phyloP scores from a whole-genome alignment of 2,888 invertebrate species.

The Tetheella fluctuosa region DNA sequence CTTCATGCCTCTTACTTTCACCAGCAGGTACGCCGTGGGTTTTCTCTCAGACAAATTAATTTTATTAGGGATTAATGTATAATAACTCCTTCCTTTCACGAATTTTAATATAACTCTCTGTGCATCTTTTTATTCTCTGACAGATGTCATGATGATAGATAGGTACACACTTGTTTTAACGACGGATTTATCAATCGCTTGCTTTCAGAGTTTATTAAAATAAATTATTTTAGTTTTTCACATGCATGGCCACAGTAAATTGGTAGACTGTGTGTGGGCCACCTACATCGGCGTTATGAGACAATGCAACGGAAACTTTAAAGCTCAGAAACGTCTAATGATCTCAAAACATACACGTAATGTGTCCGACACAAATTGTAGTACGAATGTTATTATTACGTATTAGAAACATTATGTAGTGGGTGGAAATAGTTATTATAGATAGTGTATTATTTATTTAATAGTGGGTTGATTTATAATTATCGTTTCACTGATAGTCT shows the following conservation, averaged over 20 bases:
- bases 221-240: neutral
- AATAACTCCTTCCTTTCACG: neutral
- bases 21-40: neutral
- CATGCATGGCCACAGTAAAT: constrained; percentile 36
- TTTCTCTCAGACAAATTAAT: neutral
- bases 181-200: too few relatives aligned
- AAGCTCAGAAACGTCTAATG: constrained; percentile 11
- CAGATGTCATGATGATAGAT: too few relatives aligned
- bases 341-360: neutral
- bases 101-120: too few relatives aligned
- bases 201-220: too few relatives aligned
- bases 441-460: neutral
- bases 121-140: too few relatives aligned
- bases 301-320: constrained; percentile 12
- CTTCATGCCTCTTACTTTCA: neutral
- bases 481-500: neutral
- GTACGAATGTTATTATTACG: neutral
- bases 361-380: constrained; percentile 6
- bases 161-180: too few relatives aligned
- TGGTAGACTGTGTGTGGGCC: constrained; percentile 52
- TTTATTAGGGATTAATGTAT: neutral
- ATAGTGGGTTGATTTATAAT: neutral
- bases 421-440: neutral
- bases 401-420: neutral
- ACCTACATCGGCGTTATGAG: constrained; percentile 42